These are phyloP conservation scores for Cydia fagiglandana DNA, from an alignment of 1,140 invertebrate species.

Conservation along the genomic window DNA sequence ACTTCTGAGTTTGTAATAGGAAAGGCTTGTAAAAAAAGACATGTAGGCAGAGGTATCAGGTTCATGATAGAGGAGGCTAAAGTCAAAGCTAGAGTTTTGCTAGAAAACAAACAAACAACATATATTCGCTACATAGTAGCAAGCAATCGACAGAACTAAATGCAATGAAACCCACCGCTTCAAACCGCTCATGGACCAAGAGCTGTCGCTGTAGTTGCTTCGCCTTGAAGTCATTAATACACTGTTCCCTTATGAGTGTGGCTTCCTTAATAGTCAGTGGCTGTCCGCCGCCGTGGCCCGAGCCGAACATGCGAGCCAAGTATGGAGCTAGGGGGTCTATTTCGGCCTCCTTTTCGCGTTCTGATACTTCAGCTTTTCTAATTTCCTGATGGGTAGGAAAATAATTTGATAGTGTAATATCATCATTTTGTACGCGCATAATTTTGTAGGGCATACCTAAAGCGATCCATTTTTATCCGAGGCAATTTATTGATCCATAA, in stretches of 20 bases:
- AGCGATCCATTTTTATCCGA: too few species aligned
- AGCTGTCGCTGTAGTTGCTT: conserved; percentile 67
- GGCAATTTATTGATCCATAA: too few species aligned
- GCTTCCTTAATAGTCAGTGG: conserved; percentile 59
- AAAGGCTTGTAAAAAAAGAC: too few species aligned
- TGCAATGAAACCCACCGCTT: conserved; percentile 51
- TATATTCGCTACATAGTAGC: too few species aligned
- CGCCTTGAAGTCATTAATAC: conserved; percentile 74
- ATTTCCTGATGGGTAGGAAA: conserved; percentile 47
- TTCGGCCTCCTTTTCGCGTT: conserved; percentile 72
- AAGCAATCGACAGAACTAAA: not conserved
- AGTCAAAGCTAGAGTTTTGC: too few species aligned
- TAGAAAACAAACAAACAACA: too few species aligned
- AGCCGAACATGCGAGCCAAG: conserved; percentile 68
- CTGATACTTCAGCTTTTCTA: conserved; percentile 68
- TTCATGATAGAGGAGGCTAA: too few species aligned
- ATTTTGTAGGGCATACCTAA: too few species aligned
- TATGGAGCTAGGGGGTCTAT: conserved; percentile 76
- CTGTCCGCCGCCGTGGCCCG: conserved; percentile 49
- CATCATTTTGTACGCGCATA: not conserved
- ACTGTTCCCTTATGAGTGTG: conserved; percentile 63
- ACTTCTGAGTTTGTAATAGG: too few species aligned
- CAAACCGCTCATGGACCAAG: conserved; percentile 71
- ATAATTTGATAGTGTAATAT: not conserved
- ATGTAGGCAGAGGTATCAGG: too few species aligned